A percentile compares a stretch with the other conserved stretches of the same genome.
These are phyloP conservation scores for Phylloscopus trochiloides DNA, from an alignment of 2,113 vertebrate species.

Conservation along the genomic window DNA sequence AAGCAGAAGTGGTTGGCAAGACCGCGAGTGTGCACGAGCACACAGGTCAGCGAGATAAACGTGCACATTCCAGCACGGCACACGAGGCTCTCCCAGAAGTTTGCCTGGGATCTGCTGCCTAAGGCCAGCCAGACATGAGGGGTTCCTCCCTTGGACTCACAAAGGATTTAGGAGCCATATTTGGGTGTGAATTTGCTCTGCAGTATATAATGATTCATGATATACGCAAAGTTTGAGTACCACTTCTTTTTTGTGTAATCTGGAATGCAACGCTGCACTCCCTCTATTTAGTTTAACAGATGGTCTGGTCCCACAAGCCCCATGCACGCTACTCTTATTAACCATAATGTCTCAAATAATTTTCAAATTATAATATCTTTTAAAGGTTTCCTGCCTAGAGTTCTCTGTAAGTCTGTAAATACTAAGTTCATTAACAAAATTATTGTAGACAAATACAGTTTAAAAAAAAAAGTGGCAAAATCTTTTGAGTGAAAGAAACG, in stretches of 20 bases:
- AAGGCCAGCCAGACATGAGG: neutral
- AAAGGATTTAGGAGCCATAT: neutral
- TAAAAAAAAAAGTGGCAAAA: neutral
- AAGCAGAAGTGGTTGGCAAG: neutral
- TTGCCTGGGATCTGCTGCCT: neutral
- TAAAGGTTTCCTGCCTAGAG: neutral
- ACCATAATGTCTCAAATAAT: neutral
- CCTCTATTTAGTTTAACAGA: neutral
- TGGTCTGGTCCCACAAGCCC: neutral
- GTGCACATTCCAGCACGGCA: neutral
- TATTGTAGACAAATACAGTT: neutral
- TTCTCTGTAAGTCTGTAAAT: neutral
- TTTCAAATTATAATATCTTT: neutral
- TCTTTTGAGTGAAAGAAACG: neutral
- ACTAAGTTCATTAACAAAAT: neutral
- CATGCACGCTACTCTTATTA: neutral
- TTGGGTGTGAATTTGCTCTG: neutral
- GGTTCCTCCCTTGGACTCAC: neutral
- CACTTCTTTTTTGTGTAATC: neutral
- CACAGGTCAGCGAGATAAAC: neutral
- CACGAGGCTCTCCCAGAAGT: neutral
- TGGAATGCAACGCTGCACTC: fast-evolving
- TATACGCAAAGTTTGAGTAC: neutral
- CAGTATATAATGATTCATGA: neutral
- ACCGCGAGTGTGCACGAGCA: fast-evolving